A percentile compares a stretch with the other conserved stretches of the same genome.
Evolutionary conservation across 2,797 vertebrate genomes (phyloP).

Genomic region (Trematomus bernacchii): DNA sequence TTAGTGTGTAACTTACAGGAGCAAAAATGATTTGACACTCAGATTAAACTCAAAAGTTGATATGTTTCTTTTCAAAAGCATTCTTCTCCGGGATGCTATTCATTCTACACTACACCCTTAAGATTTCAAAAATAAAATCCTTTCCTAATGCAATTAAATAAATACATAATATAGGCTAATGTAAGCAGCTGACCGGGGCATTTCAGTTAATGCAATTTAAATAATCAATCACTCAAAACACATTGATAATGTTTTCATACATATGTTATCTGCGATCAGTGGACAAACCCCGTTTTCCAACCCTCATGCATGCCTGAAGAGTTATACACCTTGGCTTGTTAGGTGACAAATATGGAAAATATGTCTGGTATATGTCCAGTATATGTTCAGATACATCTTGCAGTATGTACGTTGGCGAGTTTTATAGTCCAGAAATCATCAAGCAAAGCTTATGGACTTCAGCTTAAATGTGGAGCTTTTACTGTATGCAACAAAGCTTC

Average conservation of each 20-base stretch:
- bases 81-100: constrained; percentile 30
- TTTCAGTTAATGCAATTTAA: constrained; percentile 44
- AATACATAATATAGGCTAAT: constrained; percentile 68
- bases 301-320: constrained; percentile 71
- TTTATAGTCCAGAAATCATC: constrained; percentile 49
- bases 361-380: constrained; percentile 68
- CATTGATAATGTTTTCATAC: constrained; percentile 59
- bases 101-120: constrained; percentile 47
- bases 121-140: constrained; percentile 52
- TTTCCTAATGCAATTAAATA: constrained; percentile 66
- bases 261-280: constrained; percentile 52
- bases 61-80: constrained; percentile 57
- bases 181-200: constrained; percentile 55
- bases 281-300: constrained; percentile 32
- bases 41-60: constrained; percentile 59
- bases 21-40: constrained; percentile 64
- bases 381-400: constrained; percentile 67
- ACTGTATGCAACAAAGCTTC: constrained; percentile 40
- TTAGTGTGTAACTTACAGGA: constrained; percentile 77
- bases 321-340: constrained; percentile 68
- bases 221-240: constrained; percentile 58
- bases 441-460: constrained; percentile 56
- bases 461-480: constrained; percentile 45
- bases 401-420: constrained; percentile 62
- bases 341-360: constrained; percentile 60